Base-by-base conservation (phyloP, 92 coral and sea anemone species). In the Pocillopora grandis region DNA sequence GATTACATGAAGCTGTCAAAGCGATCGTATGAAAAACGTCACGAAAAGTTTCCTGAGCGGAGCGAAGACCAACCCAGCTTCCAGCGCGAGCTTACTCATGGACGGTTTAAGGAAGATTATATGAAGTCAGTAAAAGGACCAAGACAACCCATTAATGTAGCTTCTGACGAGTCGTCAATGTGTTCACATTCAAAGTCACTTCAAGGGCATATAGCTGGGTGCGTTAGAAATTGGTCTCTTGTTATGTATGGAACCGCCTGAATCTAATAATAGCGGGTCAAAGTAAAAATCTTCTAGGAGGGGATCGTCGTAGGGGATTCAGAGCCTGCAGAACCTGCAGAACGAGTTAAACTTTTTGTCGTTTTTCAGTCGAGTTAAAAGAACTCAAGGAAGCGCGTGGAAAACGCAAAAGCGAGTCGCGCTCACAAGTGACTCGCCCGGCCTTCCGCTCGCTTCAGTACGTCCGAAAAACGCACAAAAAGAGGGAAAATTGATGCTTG, bases 21-120 rank as follows among this genome's bases (percentile, higher is more conserved):
- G 80, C 64, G 86, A 91, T 72, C 92, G 73, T 20, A 36, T 15
- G 17, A 60, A 31, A 16, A 60, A 14, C 19, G 13, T 62, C 17
- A 36, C 64, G 62, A 82, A 13, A 23, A 72, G 20, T 12, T 72
- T 10, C 52, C 57, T 33, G 27, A 62, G 16, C 59, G 35, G 23
- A 27, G 49, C 9, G 86, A 70, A 2, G 75, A 74, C 33, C 73
- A 83, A 16, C 64, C 86, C 33, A 83, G 56, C 52, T 75, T 74
- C 64, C 27, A 7, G 59, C 85, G 80, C 62, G 96, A 92, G 66
- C 20, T 90, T 2, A 61, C 81, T 57, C 93, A 90, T 74, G 95
- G 95, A 27, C 88, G 95, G 17, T 90, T 85, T 31, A 92, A 90
- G 78, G 95, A 87, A 33, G 95, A 92, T 52, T 92, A 92, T 88